phyloP scores from a whole-genome alignment of 2,888 invertebrate species.

The Pseudococcus jackbeardsleyi region DNA sequence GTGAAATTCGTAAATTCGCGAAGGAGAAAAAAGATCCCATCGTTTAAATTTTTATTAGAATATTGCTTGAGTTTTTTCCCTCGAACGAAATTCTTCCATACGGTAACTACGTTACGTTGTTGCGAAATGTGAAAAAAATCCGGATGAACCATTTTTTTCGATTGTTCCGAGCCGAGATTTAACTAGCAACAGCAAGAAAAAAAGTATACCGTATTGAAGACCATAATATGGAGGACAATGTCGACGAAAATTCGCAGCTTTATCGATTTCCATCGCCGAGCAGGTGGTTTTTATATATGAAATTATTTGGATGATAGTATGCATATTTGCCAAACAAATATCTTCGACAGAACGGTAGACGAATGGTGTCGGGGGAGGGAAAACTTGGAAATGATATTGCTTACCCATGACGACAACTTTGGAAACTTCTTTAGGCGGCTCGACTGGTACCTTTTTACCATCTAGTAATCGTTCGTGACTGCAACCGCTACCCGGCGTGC shows the following conservation, averaged over 20 bases:
- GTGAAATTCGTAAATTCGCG: not conserved
- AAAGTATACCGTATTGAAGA: not conserved
- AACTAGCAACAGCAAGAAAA: not conserved
- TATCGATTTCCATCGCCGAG: slow-evolving; percentile 18
- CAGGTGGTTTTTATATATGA: slow-evolving; percentile 34
- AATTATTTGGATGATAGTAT: slow-evolving; percentile 25
- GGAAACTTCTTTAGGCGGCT: slow-evolving; percentile 66
- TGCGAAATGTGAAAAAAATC: not conserved
- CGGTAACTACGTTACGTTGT: not conserved
- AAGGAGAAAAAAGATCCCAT: not conserved
- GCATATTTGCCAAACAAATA: slow-evolving; percentile 9
- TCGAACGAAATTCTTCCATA: not conserved
- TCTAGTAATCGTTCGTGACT: slow-evolving; percentile 83
- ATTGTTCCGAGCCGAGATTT: not conserved
- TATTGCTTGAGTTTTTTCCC: not conserved
- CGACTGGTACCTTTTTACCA: slow-evolving; percentile 73
- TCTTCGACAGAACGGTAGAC: not conserved
- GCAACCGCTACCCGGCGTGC: slow-evolving; percentile 71
- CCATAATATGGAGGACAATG: not conserved
- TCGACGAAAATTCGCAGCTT: slow-evolving; percentile 30
- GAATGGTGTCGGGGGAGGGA: not conserved
- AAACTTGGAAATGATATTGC: slow-evolving; percentile 10
- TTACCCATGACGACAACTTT: slow-evolving; percentile 71
- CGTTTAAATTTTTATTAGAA: not conserved
- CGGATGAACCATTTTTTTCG: not conserved